Evolutionary conservation across 2,888 invertebrate species (phyloP).

Genomic region (Rotaria magnacalcarata): DNA sequence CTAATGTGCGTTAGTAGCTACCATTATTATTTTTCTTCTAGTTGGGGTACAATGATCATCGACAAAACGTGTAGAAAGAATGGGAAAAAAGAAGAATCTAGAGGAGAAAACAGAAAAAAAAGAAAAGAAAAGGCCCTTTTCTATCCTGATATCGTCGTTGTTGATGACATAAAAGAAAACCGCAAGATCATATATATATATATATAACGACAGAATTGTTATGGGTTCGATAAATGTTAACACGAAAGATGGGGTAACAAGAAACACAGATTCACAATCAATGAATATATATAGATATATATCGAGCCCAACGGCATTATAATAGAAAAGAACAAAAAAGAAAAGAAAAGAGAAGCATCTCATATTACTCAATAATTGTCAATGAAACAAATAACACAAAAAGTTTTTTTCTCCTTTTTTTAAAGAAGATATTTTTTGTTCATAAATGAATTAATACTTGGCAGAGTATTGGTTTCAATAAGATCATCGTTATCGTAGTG

Average conservation of each 20-base stretch:
- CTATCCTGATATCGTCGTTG: neutral
- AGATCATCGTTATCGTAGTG: neutral
- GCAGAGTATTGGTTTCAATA: constrained; percentile 1
- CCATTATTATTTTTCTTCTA: constrained; percentile 12
- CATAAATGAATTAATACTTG: constrained; percentile 11
- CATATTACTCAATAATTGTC: constrained; percentile 8
- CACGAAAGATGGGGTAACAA: neutral
- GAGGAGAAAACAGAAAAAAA: neutral
- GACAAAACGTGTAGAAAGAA: neutral
- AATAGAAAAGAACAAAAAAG: neutral
- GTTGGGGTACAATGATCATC: neutral
- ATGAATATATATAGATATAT: neutral
- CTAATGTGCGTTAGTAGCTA: neutral
- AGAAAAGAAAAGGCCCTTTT: neutral
- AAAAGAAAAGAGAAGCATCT: neutral
- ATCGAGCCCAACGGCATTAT: neutral
- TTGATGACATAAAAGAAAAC: neutral
- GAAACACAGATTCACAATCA: constrained; percentile 16
- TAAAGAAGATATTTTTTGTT: constrained; percentile 10
- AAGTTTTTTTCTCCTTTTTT: neutral
- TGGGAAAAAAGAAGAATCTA: neutral
- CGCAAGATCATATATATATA: neutral
- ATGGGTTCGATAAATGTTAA: neutral
- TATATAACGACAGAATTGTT: neutral
- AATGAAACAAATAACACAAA: neutral